Base-by-base conservation (phyloP, 2,113 vertebrate genomes). In the Alosa alosa region DNA sequence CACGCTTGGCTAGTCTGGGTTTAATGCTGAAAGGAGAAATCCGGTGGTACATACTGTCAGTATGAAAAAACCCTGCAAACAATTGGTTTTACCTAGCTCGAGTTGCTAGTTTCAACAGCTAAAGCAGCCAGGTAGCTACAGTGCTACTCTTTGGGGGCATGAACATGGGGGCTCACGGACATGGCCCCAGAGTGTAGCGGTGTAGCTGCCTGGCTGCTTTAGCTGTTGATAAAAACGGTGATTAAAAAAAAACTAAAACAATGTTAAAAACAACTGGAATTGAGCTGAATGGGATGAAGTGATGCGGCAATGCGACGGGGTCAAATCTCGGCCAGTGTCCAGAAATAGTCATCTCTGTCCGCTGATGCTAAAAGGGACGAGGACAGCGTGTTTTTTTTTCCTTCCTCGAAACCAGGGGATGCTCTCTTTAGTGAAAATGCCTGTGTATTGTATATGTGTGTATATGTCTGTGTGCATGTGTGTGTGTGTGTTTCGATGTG, bases 381-480 rank as follows among this genome's bases (percentile, higher is more conserved):
- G 31, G n/a, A 1, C 25, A 10, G 8, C 6, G 60, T 5, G 4
- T 31, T 10, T 72, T 72, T 72, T 11, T 49, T 4, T 64, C 22
- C 7, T 22, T 2, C 60, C 60, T 72, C 57, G 41, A 22, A 64
- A 57, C 64, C 6, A 68, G 25, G 36, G 39, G 52, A 87, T 84
- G 36, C 39, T 47, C 57, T 84, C 41, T n/a, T 64, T n/a, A 47
- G 52, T 60, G 36, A 84, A 36, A 36, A 55, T 50, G 78, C 68
- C 22, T 86, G 81, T 82, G 20, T 41, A 55, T 55, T 68, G 45
- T 72, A n/a, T 45, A 31, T 41, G 57, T 60, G 55, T 68, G 55
- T 46, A 39, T 41, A 39, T 60, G 39, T 68, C 18, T n/a, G 83
- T 78, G 39, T 81, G 15, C 36, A 3, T 52, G 41, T 64, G 22